Evolutionary conservation across 2,888 invertebrate genomes (phyloP), one percentile per base, ranked within the genome.

Genomic region (Acanthosepion pharaonis): DNA sequence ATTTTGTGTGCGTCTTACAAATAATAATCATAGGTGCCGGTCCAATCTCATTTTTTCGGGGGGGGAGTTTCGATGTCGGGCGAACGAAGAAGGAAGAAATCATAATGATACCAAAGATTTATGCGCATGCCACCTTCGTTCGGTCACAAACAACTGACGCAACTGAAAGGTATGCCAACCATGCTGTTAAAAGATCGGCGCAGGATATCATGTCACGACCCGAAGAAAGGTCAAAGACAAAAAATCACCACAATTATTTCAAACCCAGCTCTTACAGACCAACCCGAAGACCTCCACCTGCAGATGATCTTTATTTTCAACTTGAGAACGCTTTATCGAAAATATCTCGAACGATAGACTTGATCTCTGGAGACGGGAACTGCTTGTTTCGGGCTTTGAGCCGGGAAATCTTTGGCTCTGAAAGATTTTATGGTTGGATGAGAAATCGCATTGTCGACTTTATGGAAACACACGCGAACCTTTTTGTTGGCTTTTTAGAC

Each of bases 331-430:
- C 20, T 93, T 53, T 93, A 5, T 93, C 93, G 9, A 93, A 93
- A 25, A 49, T 49, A 49, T 49, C 51, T 49, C 23, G 94, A 20
- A 94, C 28, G 15, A 94, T 94, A 55, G 94, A 94, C 8, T 64
- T 94, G 28, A 94, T 94, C 20, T 64, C 64, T 23, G 94, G 94
- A 23, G 94, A 94, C 28, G 94, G 94, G 42, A 94, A 94, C 42
- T 94, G 94, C 55, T 94, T 94, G 6, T 94, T 94, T 48, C 94
- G 94, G 33, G 51, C 94, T 33, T 64, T 94, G 48, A 94, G 94
- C 59, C 51, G 55, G 6, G 94, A 94, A 48, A 15, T 42, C 11
- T 94, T 64, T n/a, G 94, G 94, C 15, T 55, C 23, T 64, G 94
- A 94, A 48, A 64, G 48, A 64, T 64, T 64, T 48, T 59, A 94